Percentiles rank a stretch among this genome's conserved stretches.
phyloP scores from a whole-genome alignment of 2,797 vertebrate species.

The Etheostoma nigrum region DNA sequence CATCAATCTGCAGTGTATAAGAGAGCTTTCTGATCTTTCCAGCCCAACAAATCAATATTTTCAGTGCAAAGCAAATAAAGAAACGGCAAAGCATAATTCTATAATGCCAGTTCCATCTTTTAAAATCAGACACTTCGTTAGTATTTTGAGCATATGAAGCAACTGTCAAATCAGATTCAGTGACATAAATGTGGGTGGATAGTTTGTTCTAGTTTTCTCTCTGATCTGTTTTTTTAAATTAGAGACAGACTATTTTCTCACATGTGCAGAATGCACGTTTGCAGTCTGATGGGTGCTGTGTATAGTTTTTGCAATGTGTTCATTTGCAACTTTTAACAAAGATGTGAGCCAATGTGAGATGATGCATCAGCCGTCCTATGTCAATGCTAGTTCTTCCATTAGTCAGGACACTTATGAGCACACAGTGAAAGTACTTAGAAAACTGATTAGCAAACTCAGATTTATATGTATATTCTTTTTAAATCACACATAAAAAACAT shows the following conservation, averaged over 20 bases:
- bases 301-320: background rate
- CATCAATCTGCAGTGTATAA: background rate
- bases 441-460: no score
- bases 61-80: background rate
- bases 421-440: background rate
- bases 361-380: slow-evolving; percentile 4
- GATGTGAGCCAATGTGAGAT: background rate
- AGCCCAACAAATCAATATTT: background rate
- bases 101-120: background rate
- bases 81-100: background rate
- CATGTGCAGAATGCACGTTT: background rate
- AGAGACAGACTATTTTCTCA: background rate
- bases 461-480: no score
- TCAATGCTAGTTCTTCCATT: background rate
- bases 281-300: background rate
- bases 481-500: no score
- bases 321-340: slow-evolving; percentile 30
- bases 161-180: background rate
- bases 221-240: background rate
- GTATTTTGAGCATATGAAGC: background rate
- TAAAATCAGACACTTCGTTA: background rate
- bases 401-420: background rate
- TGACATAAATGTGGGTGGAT: background rate
- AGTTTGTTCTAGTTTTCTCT: background rate
- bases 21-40: background rate